Conservation (phyloP, 2,797 vertebrate genomes). For the Enteromius paludinosus region DNA sequence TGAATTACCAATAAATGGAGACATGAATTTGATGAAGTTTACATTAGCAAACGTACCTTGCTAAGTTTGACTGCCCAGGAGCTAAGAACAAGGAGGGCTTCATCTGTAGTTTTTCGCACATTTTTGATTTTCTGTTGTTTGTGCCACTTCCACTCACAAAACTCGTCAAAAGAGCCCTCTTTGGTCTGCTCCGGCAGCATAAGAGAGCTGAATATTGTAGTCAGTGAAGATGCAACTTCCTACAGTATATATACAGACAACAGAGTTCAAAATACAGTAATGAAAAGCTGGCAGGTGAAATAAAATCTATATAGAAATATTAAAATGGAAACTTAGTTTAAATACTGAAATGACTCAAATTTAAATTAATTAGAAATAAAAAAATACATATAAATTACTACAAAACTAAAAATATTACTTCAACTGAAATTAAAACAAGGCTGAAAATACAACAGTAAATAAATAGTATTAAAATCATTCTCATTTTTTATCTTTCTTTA, state of each 20-base stretch:
- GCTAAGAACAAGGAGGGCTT: conserved; percentile 68
- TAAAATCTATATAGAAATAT: not conserved
- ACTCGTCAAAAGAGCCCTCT: conserved; percentile 71
- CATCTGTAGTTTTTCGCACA: conserved; percentile 70
- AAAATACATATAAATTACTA: not conserved
- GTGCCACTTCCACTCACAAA: conserved; percentile 73
- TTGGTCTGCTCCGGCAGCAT: conserved; percentile 53
- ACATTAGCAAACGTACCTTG: conserved; percentile 65
- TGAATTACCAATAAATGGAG: not conserved
- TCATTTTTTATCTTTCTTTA: not conserved
- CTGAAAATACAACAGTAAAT: not conserved
- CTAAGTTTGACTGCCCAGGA: conserved; percentile 71
- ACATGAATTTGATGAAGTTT: not conserved
- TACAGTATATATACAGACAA: conserved; percentile 1
- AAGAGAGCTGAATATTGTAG: conserved; percentile 61
- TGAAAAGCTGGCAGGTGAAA: not conserved
- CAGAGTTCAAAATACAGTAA: not conserved
- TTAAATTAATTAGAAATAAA: not conserved
- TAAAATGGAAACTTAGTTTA: not conserved
- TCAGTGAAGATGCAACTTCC: conserved; percentile 50
- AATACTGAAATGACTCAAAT: not conserved
- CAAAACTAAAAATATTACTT: not conserved
- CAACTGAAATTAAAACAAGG: not conserved
- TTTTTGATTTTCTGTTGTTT: conserved; percentile 70
- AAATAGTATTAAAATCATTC: not conserved